Evolutionary conservation across 2,888 invertebrate species (phyloP), one percentile per base, ranked within the genome.

Genomic region (Lathronympha strigana): DNA sequence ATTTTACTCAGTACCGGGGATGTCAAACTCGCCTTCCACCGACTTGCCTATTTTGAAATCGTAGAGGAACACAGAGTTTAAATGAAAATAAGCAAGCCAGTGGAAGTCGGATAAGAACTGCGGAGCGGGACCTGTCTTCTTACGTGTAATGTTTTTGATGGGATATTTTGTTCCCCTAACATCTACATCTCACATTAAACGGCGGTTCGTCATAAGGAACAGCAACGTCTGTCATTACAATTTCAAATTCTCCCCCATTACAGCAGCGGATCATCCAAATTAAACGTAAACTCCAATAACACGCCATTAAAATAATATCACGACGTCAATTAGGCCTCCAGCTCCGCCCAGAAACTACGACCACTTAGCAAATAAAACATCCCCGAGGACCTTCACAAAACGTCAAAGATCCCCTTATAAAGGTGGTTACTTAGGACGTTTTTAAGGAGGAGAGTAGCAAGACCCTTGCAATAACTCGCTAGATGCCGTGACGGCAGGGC

Each of bases 331-430:
- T 87, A 88, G 82, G 81, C 76, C 79, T 77, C 84, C 78, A 79
- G 72, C 54, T 72, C 75, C 77, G 76, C 75, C 75, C 76, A 73
- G 68, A 72, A 80, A 78, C 80, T 77, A 77, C 79, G 78, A 81
- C 83, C 90, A 89, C 88, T 89, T 87, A 87, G 84, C 84, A 89
- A 89, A 88, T 89, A 89, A 87, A 89, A 89, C 88, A 87, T 77
- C 75, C 28, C n/a, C 31, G 6, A 2, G 15, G 23, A 43, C 19
- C 31, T 45, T 13, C 13, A 13, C 33, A 3, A 21, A 57, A 45
- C 13, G 57, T 13, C 57, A 17, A 5, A 28, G n/a, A 9, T 4
- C 0, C n/a, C 57, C 45, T 2, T 31, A 45, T 31, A 19, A 43
- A 21, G 9, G 19, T 4, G 6, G 57, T 57, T 28, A 19, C 8